These are phyloP conservation scores for Styela plicata DNA, from an alignment of 23 tunicate species.

Conservation along the genomic window DNA sequence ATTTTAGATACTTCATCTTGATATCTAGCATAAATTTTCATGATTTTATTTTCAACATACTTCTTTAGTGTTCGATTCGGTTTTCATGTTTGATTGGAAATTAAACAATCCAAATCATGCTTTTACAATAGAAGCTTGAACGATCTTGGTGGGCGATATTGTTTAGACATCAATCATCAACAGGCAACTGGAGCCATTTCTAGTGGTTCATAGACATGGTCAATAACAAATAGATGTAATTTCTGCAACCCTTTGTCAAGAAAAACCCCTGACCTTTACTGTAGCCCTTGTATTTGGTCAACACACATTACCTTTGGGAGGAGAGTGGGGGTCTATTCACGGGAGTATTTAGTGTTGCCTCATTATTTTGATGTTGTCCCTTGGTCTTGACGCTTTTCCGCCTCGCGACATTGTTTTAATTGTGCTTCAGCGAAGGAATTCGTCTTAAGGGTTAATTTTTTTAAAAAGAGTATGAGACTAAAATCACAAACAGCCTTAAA, in stretches of 20 bases:
- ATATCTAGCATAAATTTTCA: too few relatives aligned
- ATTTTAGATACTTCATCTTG: too few relatives aligned
- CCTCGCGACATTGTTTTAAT: too few relatives aligned
- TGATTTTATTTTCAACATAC: too few relatives aligned
- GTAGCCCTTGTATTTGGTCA: background rate
- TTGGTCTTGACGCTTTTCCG: background rate
- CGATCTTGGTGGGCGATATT: background rate
- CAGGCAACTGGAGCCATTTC: background rate
- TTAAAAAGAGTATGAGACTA: background rate
- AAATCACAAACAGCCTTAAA: background rate
- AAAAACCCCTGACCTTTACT: background rate
- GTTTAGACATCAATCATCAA: background rate
- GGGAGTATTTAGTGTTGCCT: background rate
- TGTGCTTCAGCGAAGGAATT: background rate
- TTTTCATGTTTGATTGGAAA: too few relatives aligned
- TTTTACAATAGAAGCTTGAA: too few relatives aligned
- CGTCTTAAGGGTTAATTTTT: background rate
- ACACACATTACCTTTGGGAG: background rate
- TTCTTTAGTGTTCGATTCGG: too few relatives aligned
- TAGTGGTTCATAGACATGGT: background rate
- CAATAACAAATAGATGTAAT: background rate
- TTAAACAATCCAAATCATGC: too few relatives aligned
- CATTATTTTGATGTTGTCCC: constrained; percentile 4
- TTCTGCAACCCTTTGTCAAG: background rate
- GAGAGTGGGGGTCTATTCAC: background rate